phyloP scores from a whole-genome alignment of 2,797 vertebrate genomes.

The Falco naumanni region DNA sequence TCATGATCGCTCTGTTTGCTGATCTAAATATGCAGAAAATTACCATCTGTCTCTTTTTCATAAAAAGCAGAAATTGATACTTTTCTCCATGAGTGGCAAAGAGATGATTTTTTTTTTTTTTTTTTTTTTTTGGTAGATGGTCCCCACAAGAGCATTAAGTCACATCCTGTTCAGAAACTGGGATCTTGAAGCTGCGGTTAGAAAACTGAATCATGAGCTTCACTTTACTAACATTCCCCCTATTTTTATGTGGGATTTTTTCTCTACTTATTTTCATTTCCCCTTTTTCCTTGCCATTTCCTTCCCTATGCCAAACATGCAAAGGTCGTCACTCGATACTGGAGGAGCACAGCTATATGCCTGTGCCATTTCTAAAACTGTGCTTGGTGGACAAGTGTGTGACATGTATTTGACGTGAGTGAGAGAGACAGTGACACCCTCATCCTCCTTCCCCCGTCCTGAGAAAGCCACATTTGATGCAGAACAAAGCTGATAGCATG shows the following conservation, averaged over 20 bases:
- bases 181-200: constrained; percentile 13
- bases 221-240: neutral
- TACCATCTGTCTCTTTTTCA: neutral
- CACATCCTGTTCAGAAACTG: constrained; percentile 37
- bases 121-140: neutral
- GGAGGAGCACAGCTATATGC: neutral
- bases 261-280: constrained; percentile 57
- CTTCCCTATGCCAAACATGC: neutral
- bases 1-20: neutral
- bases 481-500: neutral
- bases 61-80: constrained; percentile 47
- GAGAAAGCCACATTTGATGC: neutral
- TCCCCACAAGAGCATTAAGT: constrained; percentile 53
- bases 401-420: neutral
- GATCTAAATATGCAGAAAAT: constrained; percentile 19
- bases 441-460: neutral
- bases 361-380: neutral
- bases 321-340: neutral
- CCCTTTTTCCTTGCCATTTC: constrained; percentile 48
- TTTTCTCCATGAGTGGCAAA: constrained; percentile 30
- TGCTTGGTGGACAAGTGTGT: neutral
- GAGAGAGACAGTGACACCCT: neutral
- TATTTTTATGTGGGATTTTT: constrained; percentile 43
- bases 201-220: constrained; percentile 41
- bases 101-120: neutral